These are phyloP conservation scores for Xyliphius kryptos DNA, from an alignment of 2,113 vertebrate genomes.

Conservation along the genomic window DNA sequence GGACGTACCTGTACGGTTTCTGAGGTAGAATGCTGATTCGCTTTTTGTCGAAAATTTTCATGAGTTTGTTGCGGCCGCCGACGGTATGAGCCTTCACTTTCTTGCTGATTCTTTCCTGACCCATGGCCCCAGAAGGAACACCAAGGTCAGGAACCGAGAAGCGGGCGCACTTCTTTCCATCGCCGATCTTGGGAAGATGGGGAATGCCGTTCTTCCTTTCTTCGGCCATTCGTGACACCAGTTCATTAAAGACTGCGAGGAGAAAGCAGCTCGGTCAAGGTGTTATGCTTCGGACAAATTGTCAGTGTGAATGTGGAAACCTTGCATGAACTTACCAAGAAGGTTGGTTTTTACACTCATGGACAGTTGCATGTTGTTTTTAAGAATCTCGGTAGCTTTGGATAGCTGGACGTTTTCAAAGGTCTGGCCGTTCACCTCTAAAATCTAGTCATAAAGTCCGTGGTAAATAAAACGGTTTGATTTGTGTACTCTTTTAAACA, in stretches of 20 bases:
- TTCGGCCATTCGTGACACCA: slow-evolving; percentile 82
- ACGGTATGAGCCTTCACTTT: slow-evolving; percentile 92
- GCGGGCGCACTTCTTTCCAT: slow-evolving; percentile 91
- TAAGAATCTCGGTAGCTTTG: slow-evolving; percentile 96
- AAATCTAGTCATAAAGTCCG: slow-evolving; percentile 67
- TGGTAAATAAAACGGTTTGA: neutral
- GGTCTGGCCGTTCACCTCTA: slow-evolving; percentile 98
- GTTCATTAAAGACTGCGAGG: slow-evolving; percentile 88
- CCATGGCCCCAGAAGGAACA: slow-evolving; percentile 87
- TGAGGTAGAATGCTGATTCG: slow-evolving; percentile 97
- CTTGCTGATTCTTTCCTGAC: slow-evolving; percentile 91
- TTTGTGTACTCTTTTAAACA: neutral
- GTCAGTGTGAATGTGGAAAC: too few relatives aligned
- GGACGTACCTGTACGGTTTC: slow-evolving; percentile 91
- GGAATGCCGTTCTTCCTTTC: slow-evolving; percentile 88
- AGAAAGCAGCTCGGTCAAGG: too few relatives aligned
- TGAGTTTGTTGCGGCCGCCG: slow-evolving; percentile 91
- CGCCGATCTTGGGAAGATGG: slow-evolving; percentile 94
- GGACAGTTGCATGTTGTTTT: slow-evolving; percentile 94
- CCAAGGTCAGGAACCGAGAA: slow-evolving; percentile 94
- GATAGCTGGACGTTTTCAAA: slow-evolving; percentile 95
- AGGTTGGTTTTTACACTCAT: slow-evolving; percentile 99
- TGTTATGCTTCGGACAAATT: neutral
- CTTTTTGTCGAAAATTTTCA: slow-evolving; percentile 98
- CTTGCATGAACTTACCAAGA: slow-evolving; percentile 64